Evolutionary conservation across 2,113 vertebrate genomes (phyloP).

Genomic region (Osmerus mordax): DNA sequence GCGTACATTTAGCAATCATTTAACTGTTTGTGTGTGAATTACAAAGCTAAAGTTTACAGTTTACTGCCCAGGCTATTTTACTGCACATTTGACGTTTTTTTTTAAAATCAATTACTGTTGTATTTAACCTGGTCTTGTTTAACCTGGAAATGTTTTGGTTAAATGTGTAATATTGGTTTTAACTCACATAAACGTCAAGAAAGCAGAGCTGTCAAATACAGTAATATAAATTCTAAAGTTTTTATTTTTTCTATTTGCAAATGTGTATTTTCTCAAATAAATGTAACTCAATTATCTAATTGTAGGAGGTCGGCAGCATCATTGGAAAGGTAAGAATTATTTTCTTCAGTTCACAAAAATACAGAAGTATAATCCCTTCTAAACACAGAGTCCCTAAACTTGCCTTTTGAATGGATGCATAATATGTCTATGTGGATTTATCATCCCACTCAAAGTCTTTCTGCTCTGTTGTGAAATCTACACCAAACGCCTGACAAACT

Average conservation of each 20-base stretch:
- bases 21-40: no score
- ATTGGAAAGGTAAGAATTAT: conserved; percentile 70
- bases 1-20: no score
- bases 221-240: conserved; percentile 1
- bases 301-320: conserved; percentile 73
- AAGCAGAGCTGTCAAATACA: not conserved
- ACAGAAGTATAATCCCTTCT: not conserved
- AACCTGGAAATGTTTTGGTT: not conserved
- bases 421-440: conserved; percentile 5
- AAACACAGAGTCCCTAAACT: not conserved
- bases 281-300: conserved; percentile 15
- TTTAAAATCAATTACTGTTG: no score
- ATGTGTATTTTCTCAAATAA: conserved; percentile 25
- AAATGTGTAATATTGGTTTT: not conserved
- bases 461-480: conserved; percentile 26
- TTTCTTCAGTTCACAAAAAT: conserved; percentile 8
- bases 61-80: no score
- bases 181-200: not conserved
- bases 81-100: no score
- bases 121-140: no score
- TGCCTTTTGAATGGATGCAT: conserved; percentile 22
- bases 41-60: no score
- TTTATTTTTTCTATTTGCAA: not conserved
- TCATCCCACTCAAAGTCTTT: not conserved
- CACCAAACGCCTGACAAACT: conserved; percentile 18